Conservation (phyloP, 1,140 invertebrate genomes). For the Formica selysi region DNA sequence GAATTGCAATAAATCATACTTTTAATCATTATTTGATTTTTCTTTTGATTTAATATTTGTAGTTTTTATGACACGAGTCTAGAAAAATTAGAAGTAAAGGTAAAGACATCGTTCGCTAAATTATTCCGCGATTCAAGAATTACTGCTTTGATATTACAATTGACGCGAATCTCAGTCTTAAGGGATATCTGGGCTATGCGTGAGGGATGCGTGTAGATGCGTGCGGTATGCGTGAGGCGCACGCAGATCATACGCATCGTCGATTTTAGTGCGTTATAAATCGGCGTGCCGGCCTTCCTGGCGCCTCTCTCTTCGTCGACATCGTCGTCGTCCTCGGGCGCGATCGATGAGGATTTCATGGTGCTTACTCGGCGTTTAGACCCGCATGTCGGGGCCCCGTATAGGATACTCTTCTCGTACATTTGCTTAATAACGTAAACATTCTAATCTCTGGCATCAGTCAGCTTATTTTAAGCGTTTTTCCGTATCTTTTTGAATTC, state of each 20-base stretch:
- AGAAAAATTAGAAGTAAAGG: background rate
- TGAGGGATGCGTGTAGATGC: slow-evolving; percentile 37
- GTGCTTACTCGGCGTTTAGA: slow-evolving; percentile 83
- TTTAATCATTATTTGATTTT: background rate
- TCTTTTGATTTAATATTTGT: background rate
- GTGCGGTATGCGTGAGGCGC: slow-evolving; percentile 74
- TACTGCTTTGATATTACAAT: background rate
- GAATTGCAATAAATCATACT: background rate
- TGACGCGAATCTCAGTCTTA: slow-evolving; percentile 42
- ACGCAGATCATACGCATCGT: slow-evolving; percentile 79
- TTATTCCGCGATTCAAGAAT: background rate
- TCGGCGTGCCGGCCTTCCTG: slow-evolving; percentile 79
- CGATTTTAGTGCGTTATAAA: slow-evolving; percentile 83
- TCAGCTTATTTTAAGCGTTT: slow-evolving; percentile 36
- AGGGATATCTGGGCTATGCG: slow-evolving; percentile 5
- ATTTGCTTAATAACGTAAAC: slow-evolving; percentile 84
- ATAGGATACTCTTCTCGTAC: slow-evolving; percentile 69
- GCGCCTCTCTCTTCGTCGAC: slow-evolving; percentile 76
- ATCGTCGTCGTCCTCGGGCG: slow-evolving; percentile 73
- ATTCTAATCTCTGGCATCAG: slow-evolving; percentile 65
- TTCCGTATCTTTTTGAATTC: slow-evolving; percentile 55
- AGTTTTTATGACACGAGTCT: background rate
- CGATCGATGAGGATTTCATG: slow-evolving; percentile 82
- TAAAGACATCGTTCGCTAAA: background rate
- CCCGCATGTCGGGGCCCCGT: slow-evolving; percentile 80